Base-by-base conservation (phyloP, 2,888 invertebrate genomes). In the Drosophila recens region DNA sequence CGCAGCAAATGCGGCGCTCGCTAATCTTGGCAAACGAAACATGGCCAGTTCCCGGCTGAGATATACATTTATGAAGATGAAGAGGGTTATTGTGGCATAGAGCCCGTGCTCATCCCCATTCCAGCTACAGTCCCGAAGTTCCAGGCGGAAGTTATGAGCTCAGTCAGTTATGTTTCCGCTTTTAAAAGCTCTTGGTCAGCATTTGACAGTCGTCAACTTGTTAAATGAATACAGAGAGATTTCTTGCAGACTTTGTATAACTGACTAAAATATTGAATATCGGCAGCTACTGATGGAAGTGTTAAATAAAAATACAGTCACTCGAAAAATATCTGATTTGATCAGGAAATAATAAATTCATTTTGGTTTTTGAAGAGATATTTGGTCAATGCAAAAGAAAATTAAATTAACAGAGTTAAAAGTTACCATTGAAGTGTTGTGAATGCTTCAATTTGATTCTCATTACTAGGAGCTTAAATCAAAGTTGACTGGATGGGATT, bases 21-120 rank as follows among this genome's bases (percentile, higher is more conserved):
- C 62, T 70, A 82, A 82, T 80, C 80, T 80, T 72, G 78, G 69
- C 76, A 76, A 72, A 70, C 69, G 63, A 65, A 72, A 67, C 65
- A 57, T 56, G 67, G 46, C 36, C 58, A 59, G 65, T 8, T 42
- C 15, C 30, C 17, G 13, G 36, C 49, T 62, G 42, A 38, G 27
- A 65, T 38, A 45, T 48, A 38, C 38, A 38, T n/a, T 54, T 42
- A 20, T 27, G 15, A 43, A n/a, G 62, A 59, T 42, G 38, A 23
- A 40, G 59, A 58, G n/a, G 34, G 20, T 20, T 13, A n/a, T 36
- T 9, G 15, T 34, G 15, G 10, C n/a, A 48, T 20, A 52, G 5
- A 15, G 9, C 20, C 34, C 11, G 17, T 20, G 10, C 3, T 10
- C 51, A 53, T n/a, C 10, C 10, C 27, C 8, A 43, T 20, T 9